These are phyloP conservation scores for Crotalus horridus DNA, from an alignment of 2,113 vertebrate genomes.

Conservation along the genomic window DNA sequence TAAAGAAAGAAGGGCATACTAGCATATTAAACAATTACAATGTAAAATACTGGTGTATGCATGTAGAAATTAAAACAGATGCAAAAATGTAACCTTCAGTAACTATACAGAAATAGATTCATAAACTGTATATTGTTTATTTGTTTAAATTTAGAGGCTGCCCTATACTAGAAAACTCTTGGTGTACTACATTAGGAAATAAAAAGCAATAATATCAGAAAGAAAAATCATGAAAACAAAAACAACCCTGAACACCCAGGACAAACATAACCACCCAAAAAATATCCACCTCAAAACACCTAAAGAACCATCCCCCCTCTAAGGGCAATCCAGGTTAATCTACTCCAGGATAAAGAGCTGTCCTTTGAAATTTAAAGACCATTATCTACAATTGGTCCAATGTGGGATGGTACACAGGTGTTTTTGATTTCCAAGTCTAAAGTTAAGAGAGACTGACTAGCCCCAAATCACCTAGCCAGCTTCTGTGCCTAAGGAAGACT, in stretches of 20 bases:
- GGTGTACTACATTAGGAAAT: neutral
- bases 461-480: neutral
- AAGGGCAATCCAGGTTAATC: neutral
- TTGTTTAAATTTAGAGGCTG: neutral
- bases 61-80: neutral
- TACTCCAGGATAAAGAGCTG: neutral
- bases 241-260: neutral
- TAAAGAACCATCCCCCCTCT: neutral
- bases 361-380: neutral
- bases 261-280: neutral
- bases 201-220: neutral
- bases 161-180: neutral
- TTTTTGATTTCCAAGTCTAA: neutral
- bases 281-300: neutral
- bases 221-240: neutral
- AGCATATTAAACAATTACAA: conserved; percentile 5
- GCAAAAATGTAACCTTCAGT: neutral
- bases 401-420: neutral
- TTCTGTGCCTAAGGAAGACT: neutral
- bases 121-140: neutral
- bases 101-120: neutral
- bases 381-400: neutral
- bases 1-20: neutral
- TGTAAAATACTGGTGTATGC: neutral
- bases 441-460: neutral